Evolutionary conservation across 1,140 invertebrate genomes (phyloP).

Genomic region (Latrodectus geometricus): DNA sequence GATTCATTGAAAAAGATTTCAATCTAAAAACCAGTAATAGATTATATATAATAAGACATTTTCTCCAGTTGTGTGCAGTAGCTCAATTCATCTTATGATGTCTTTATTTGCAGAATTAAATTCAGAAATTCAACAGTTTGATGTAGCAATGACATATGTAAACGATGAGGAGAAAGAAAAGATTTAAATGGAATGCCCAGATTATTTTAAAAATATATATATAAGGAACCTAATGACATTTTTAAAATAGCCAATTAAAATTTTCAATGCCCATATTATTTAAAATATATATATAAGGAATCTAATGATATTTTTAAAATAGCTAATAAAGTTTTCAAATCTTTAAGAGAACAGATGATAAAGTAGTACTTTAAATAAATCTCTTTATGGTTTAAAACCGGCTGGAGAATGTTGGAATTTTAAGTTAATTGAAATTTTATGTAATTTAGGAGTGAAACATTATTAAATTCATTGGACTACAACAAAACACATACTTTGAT

Average conservation of each 20-base stretch:
- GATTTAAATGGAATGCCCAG: not conserved
- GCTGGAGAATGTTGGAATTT: too few relatives aligned
- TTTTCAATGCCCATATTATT: too few relatives aligned
- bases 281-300: too few relatives aligned
- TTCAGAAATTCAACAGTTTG: not conserved
- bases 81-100: not conserved
- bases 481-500: too few relatives aligned
- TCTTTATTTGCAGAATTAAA: not conserved
- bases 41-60: conserved; percentile 1
- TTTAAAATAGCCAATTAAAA: not conserved
- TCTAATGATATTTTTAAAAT: too few relatives aligned
- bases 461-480: too few relatives aligned
- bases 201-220: not conserved
- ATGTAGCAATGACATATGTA: not conserved
- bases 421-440: too few relatives aligned
- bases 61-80: not conserved
- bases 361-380: not conserved
- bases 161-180: not conserved
- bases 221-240: not conserved
- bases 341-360: not conserved
- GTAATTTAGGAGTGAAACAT: too few relatives aligned
- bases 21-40: not conserved
- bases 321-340: not conserved
- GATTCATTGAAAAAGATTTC: not conserved
- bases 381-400: too few relatives aligned